Evolutionary conservation across 2,113 vertebrate species (phyloP).

Genomic region (Daubentonia madagascariensis): DNA sequence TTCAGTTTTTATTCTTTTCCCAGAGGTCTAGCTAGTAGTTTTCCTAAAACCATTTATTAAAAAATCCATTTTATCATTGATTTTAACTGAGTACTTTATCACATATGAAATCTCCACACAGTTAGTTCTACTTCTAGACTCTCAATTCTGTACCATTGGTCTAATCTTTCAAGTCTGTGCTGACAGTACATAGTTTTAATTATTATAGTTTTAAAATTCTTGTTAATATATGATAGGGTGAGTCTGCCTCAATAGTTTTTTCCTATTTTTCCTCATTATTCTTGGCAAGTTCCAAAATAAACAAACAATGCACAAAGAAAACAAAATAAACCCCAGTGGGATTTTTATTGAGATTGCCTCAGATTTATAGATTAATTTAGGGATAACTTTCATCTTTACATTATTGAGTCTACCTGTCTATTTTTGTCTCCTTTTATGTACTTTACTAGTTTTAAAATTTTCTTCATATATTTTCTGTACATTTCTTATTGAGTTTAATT

Average conservation of each 20-base stretch:
- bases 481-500: neutral
- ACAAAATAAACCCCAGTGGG: neutral
- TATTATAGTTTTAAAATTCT: neutral
- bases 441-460: neutral
- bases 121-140: neutral
- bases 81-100: constrained; percentile 25
- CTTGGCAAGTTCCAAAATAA: neutral
- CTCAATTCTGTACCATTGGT: neutral
- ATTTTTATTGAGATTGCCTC: neutral
- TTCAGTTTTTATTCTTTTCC: constrained; percentile 23
- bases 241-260: neutral
- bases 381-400: neutral
- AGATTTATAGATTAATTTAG: neutral
- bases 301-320: neutral
- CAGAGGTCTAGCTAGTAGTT: neutral
- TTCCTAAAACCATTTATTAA: constrained; percentile 33
- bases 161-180: neutral
- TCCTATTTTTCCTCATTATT: neutral
- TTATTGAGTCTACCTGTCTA: neutral
- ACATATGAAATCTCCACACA: neutral
- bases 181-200: neutral
- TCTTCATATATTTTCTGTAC: neutral
- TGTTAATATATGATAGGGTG: neutral
- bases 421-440: neutral
- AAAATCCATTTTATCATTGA: constrained; percentile 31